phyloP scores from a whole-genome alignment of 2,888 invertebrate species.

The Polyommatus iphigenia region DNA sequence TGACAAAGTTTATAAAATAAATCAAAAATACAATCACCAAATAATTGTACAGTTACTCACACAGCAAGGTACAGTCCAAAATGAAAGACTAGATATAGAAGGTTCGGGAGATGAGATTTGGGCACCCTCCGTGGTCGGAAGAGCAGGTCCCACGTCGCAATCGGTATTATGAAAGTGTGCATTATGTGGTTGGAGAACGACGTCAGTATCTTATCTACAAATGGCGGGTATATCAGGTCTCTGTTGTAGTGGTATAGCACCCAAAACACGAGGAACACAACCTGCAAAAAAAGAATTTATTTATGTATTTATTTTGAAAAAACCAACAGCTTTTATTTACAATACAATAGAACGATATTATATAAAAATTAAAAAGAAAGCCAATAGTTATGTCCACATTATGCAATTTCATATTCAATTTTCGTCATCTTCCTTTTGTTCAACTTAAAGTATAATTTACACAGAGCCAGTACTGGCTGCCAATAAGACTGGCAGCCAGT shows the following conservation, averaged over 20 bases:
- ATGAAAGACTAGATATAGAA: conserved; percentile 51
- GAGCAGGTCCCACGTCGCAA: conserved; percentile 57
- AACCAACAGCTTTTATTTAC: too few species aligned
- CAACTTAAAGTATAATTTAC: too few species aligned
- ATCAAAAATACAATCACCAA: not conserved
- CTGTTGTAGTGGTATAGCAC: conserved; percentile 55
- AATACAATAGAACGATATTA: too few species aligned
- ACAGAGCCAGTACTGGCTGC: too few species aligned
- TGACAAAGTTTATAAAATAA: too few species aligned
- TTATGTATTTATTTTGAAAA: too few species aligned
- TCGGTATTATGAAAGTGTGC: conserved; percentile 59
- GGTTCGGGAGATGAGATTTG: conserved; percentile 52
- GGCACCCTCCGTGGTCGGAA: conserved; percentile 54
- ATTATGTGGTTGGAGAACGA: conserved; percentile 61
- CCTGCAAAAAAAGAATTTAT: conserved; percentile 49
- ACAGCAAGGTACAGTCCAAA: conserved; percentile 53
- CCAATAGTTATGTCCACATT: too few species aligned
- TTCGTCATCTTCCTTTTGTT: too few species aligned
- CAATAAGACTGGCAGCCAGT: too few species aligned
- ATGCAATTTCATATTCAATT: too few species aligned
- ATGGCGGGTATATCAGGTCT: conserved; percentile 56
- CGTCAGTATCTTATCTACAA: conserved; percentile 53
- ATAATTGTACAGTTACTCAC: conserved; percentile 53
- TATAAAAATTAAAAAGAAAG: too few species aligned
- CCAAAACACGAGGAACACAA: conserved; percentile 63